Evolutionary conservation across 2,113 vertebrate genomes (phyloP).

Genomic region (Hystrix brachyura): DNA sequence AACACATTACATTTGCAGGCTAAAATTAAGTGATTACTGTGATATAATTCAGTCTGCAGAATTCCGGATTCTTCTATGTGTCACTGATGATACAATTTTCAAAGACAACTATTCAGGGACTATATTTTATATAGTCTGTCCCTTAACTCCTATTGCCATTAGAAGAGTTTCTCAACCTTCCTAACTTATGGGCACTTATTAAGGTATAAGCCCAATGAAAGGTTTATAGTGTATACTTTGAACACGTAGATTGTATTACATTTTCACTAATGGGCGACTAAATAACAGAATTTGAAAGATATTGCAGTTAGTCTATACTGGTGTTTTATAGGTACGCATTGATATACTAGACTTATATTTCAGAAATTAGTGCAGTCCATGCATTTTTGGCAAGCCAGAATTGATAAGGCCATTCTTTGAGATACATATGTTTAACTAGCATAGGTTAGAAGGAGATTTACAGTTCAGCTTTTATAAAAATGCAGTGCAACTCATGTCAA

Average conservation of each 20-base stretch:
- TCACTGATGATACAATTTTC: constrained; percentile 35
- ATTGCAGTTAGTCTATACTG: neutral
- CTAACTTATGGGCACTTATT: constrained; percentile 40
- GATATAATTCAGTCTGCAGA: neutral
- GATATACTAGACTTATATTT: constrained; percentile 32
- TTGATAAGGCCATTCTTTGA: constrained; percentile 17
- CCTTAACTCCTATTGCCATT: constrained; percentile 36
- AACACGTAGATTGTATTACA: constrained; percentile 12
- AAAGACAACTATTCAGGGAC: neutral
- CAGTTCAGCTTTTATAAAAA: constrained; percentile 56
- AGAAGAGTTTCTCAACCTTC: constrained; percentile 32
- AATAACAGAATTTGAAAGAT: constrained; percentile 26
- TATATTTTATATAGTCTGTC: neutral
- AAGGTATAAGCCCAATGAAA: constrained; percentile 11
- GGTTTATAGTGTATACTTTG: neutral
- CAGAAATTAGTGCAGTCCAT: constrained; percentile 29
- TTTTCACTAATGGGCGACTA: constrained; percentile 59
- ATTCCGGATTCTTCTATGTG: constrained; percentile 11
- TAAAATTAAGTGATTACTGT: constrained; percentile 46
- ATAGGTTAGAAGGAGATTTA: constrained; percentile 48
- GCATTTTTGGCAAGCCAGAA: constrained; percentile 47
- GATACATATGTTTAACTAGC: constrained; percentile 47
- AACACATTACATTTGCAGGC: constrained; percentile 4
- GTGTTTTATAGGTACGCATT: constrained; percentile 41
- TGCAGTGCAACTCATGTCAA: constrained; percentile 19